phyloP scores from a whole-genome alignment of 1,140 invertebrate genomes.

The Teleogryllus occipitalis region DNA sequence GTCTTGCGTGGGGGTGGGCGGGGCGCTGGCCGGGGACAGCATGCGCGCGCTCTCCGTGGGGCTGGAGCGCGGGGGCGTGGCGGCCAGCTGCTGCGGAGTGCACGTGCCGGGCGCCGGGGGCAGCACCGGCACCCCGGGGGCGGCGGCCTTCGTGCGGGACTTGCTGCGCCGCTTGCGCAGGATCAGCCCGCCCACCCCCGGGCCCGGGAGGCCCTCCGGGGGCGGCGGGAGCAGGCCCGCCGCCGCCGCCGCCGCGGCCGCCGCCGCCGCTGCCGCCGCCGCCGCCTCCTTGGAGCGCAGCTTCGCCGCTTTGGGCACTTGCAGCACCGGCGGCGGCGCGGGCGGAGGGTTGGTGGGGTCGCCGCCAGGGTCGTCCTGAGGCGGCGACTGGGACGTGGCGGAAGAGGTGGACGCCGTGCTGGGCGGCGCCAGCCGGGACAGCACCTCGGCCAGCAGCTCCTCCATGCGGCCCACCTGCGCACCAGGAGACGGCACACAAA shows the following conservation, averaged over 20 bases:
- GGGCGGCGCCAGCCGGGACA: too few relatives aligned
- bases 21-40: neutral
- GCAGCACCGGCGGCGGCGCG: neutral
- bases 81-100: conserved; percentile 4
- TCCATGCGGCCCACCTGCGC: too few relatives aligned
- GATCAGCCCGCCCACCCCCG: conserved; percentile 47
- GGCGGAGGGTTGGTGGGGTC: too few relatives aligned
- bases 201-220: conserved; percentile 32
- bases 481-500: too few relatives aligned
- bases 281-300: conserved; percentile 24
- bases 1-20: conserved; percentile 1
- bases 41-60: conserved; percentile 14
- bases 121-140: conserved; percentile 35
- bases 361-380: too few relatives aligned
- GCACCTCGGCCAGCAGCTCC: too few relatives aligned
- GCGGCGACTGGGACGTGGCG: too few relatives aligned
- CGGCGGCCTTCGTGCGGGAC: conserved; percentile 53
- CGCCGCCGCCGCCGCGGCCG: conserved; percentile 32
- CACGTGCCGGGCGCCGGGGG: neutral
- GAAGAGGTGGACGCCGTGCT: too few relatives aligned
- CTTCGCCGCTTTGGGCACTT: neutral
- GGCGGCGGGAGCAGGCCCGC: conserved; percentile 27
- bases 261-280: conserved; percentile 27
- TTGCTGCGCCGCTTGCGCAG: conserved; percentile 60
- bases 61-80: neutral